Evolutionary conservation across 1,140 invertebrate genomes (phyloP), one percentile per base, ranked within the genome.

Genomic region (Sycobia sp.): DNA sequence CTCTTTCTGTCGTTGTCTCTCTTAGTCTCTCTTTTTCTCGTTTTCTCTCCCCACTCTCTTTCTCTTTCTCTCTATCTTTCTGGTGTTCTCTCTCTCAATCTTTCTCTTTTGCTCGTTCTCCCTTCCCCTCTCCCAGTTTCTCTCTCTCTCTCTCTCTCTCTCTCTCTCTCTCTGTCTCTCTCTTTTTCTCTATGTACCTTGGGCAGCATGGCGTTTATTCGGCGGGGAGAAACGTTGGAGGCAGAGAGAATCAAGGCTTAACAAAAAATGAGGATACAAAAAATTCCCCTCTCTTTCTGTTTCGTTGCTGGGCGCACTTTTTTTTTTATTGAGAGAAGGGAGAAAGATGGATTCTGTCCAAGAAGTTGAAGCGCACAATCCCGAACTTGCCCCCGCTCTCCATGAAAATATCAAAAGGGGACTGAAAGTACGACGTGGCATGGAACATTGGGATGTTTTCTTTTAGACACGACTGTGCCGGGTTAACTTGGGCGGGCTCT

Each of bases 321-420:
- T 9, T 27, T 47, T 47, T 14, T 0, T 5, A 11, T 27, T 46
- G 59, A 54, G 50, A 46, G 43, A 61, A 46, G 57, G 39, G 44
- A 57, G 34, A n/a, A 72, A 73, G 71, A 74, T 74, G 71, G 73
- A 74, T 70, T 69, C 67, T 68, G 34, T 23, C 62, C 69, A 53
- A 67, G 47, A 73, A 73, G 56, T 73, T 72, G 59, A 62, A 68
- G 68, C 67, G 65, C 5, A 39, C 32, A 7, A 67, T 71, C 68
- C 71, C 69, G 71, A 73, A 75, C 71, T 71, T 62, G 68, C 64
- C n/a, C n/a, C n/a, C n/a, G 68, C 68, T 9, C 18, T 43, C n/a
- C 41, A 11, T 7, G 18, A 76, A 74, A 74, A 74, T 75, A 70
- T 74, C 70, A 75, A 75, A 75, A n/a, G n/a, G 69, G 65, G 68